These are phyloP conservation scores for Trichonephila inaurata DNA, from an alignment of 1,140 invertebrate genomes.

Conservation along the genomic window DNA sequence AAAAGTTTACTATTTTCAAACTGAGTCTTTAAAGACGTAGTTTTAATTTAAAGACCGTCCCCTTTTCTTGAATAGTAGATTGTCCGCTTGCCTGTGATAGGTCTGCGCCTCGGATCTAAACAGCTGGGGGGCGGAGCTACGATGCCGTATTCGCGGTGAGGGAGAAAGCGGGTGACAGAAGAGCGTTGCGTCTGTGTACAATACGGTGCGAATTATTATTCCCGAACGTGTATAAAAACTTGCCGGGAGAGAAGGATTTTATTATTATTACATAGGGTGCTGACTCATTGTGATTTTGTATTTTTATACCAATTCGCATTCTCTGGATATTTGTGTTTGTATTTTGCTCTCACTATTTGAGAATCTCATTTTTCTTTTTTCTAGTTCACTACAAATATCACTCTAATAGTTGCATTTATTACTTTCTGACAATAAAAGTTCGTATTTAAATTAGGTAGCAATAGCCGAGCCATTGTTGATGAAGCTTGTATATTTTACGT, in stretches of 20 bases:
- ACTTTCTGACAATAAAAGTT: not conserved
- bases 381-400: not conserved
- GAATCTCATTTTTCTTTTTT: conserved; percentile 6
- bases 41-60: not conserved
- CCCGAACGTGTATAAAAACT: not conserved
- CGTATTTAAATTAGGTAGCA: not conserved
- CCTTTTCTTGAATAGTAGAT: conserved; percentile 32
- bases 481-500: not conserved
- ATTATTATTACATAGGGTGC: not conserved
- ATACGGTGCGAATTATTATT: conserved; percentile 12
- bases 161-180: conserved; percentile 58
- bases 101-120: conserved; percentile 7
- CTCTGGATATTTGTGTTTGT: not conserved
- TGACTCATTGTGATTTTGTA: conserved; percentile 55
- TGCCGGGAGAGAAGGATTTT: conserved; percentile 39
- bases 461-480: conserved; percentile 24
- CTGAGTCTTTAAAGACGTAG: not conserved
- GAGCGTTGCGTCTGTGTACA: not conserved
- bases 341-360: not conserved
- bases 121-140: conserved; percentile 70
- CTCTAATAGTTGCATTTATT: not conserved
- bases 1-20: not conserved
- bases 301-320: conserved; percentile 42
- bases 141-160: conserved; percentile 37
- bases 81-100: conserved; percentile 47